phyloP scores from a whole-genome alignment of 2,888 invertebrate genomes.

The Enoplolaimus lenunculus region DNA sequence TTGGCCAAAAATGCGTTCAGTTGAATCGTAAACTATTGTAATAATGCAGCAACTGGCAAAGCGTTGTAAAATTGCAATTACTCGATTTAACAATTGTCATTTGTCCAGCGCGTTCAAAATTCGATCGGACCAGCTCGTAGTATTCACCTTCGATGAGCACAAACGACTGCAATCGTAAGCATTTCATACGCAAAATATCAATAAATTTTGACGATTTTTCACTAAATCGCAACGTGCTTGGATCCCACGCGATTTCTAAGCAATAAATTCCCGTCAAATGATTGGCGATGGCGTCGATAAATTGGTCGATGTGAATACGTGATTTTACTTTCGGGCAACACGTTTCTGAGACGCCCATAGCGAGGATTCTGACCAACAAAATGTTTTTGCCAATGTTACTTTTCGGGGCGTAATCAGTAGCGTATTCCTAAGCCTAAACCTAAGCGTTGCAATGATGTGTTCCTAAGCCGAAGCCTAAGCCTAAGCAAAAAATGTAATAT shows the following conservation, averaged over 20 bases:
- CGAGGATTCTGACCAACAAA: conserved; percentile 58
- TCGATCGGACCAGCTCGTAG: conserved; percentile 96
- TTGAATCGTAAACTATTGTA: not conserved
- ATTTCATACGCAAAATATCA: conserved; percentile 85
- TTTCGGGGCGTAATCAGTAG: too few species aligned
- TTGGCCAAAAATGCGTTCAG: too few species aligned
- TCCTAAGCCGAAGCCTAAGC: too few species aligned
- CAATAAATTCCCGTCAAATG: conserved; percentile 75
- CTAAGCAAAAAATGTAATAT: too few species aligned
- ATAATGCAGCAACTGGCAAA: not conserved
- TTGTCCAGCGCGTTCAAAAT: conserved; percentile 94
- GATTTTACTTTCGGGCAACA: conserved; percentile 81
- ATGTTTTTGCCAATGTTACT: too few species aligned
- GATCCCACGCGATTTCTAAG: conserved; percentile 92
- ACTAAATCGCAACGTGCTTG: conserved; percentile 89
- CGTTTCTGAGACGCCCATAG: conserved; percentile 91
- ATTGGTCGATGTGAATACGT: conserved; percentile 66
- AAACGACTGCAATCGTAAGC: conserved; percentile 75
- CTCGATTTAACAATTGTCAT: conserved; percentile 62
- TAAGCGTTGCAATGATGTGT: too few species aligned
- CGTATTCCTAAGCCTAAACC: too few species aligned
- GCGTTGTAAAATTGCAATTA: not conserved
- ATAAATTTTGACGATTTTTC: conserved; percentile 99
- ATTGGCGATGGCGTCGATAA: conserved; percentile 91
- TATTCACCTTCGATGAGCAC: conserved; percentile 95